Percentiles rank a stretch among this genome's conserved stretches.
Evolutionary conservation across 2,113 vertebrate genomes (phyloP).

Genomic region (Helogale parvula): DNA sequence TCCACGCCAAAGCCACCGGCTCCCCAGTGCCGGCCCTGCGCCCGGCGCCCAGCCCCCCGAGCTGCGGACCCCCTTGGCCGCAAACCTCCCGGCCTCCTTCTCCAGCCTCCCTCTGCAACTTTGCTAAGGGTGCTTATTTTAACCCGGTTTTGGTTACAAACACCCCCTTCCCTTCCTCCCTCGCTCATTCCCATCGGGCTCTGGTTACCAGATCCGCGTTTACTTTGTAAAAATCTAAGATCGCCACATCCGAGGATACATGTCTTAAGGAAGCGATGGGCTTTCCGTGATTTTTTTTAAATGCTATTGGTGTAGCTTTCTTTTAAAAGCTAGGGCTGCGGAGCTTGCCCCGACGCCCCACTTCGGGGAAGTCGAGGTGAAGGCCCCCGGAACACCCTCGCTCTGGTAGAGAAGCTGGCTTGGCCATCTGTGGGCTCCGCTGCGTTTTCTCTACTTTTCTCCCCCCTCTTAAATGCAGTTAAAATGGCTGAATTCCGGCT

Average conservation of each 20-base stretch:
- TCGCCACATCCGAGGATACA: slow-evolving; percentile 66
- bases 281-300: slow-evolving; percentile 37
- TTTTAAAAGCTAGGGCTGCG: neutral
- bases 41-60: neutral
- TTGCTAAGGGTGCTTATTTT: slow-evolving; percentile 62
- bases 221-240: slow-evolving; percentile 76
- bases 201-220: slow-evolving; percentile 71
- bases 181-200: slow-evolving; percentile 2
- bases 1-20: neutral
- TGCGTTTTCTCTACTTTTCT: slow-evolving; percentile 45
- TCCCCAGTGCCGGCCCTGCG: neutral
- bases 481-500: slow-evolving; percentile 84
- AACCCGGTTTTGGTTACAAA: slow-evolving; percentile 63
- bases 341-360: slow-evolving; percentile 12
- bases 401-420: neutral
- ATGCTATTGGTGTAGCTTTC: slow-evolving; percentile 3
- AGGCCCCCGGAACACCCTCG: slow-evolving; percentile 25
- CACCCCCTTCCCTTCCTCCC: slow-evolving; percentile 29
- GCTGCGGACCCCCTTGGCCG: neutral
- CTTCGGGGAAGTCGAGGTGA: slow-evolving; percentile 41
- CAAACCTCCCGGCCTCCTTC: neutral
- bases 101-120: slow-evolving; percentile 44
- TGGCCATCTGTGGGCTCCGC: slow-evolving; percentile 35
- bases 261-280: slow-evolving; percentile 34
- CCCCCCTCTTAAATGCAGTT: slow-evolving; percentile 65